phyloP scores from a whole-genome alignment of 2,888 invertebrate genomes.

The Troides aeacus region DNA sequence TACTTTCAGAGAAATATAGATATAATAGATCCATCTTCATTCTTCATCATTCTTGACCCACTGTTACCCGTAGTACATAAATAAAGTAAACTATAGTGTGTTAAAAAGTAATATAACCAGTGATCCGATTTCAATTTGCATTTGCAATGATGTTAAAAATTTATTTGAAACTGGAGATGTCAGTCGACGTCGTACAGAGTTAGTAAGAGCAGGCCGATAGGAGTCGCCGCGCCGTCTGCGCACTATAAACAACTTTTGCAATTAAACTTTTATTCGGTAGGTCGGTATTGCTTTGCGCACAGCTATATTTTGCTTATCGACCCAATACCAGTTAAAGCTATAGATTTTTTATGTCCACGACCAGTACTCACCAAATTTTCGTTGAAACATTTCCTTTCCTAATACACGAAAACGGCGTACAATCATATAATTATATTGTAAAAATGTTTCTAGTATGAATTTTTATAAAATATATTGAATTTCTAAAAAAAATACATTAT shows the following conservation, averaged over 20 bases:
- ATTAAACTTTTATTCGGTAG: slow-evolving; percentile 73
- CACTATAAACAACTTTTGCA: slow-evolving; percentile 72
- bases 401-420: too few species aligned
- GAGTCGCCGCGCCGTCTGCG: slow-evolving; percentile 55
- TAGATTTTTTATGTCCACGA: not conserved
- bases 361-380: not conserved
- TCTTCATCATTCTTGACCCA: too few species aligned
- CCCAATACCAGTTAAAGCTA: slow-evolving; percentile 27
- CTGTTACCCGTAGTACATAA: not conserved
- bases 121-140: not conserved
- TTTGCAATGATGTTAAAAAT: slow-evolving; percentile 1
- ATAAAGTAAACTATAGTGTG: not conserved
- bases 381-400: not conserved
- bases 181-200: slow-evolving; percentile 32
- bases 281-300: slow-evolving; percentile 59
- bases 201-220: slow-evolving; percentile 43
- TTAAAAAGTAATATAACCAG: not conserved
- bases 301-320: slow-evolving; percentile 61
- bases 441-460: too few species aligned
- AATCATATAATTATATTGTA: too few species aligned
- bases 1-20: too few species aligned
- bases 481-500: too few species aligned
- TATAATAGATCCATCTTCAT: too few species aligned
- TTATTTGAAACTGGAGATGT: slow-evolving; percentile 4
- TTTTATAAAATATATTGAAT: too few species aligned